Conservation (phyloP, 2,797 vertebrate genomes). For the Taenioides sp. region DNA sequence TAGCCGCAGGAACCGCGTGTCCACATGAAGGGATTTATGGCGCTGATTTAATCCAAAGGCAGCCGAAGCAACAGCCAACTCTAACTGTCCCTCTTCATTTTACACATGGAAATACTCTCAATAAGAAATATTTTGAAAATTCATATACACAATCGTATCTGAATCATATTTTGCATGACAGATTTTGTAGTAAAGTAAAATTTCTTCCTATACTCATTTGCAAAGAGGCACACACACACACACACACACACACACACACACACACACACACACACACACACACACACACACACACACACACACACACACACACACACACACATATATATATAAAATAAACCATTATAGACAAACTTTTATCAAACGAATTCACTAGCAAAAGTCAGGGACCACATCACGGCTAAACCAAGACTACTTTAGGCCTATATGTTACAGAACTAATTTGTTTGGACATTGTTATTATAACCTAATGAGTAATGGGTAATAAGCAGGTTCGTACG, state of each 20-base stretch:
- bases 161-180: not conserved
- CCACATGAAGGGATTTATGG: conserved; percentile 57
- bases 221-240: not conserved
- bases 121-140: conserved; percentile 4
- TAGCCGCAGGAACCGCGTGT: conserved; percentile 86
- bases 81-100: conserved; percentile 18
- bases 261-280: no score
- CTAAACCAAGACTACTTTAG: not conserved
- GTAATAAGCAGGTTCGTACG: conserved; percentile 1
- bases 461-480: not conserved
- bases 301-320: no score
- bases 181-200: not conserved
- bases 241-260: no score
- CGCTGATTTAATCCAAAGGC: conserved; percentile 41
- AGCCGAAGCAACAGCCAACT: conserved; percentile 45
- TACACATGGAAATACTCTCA: not conserved
- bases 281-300: no score
- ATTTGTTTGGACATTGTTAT: conserved; percentile 4
- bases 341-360: not conserved
- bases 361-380: not conserved
- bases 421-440: not conserved
- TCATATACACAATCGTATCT: not conserved
- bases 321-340: not conserved
- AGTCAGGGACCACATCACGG: not conserved
- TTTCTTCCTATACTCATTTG: not conserved